Percentiles rank a stretch among this genome's conserved stretches.
phyloP scores from a whole-genome alignment of 2,797 vertebrate genomes.

The Pelochelys cantorii region DNA sequence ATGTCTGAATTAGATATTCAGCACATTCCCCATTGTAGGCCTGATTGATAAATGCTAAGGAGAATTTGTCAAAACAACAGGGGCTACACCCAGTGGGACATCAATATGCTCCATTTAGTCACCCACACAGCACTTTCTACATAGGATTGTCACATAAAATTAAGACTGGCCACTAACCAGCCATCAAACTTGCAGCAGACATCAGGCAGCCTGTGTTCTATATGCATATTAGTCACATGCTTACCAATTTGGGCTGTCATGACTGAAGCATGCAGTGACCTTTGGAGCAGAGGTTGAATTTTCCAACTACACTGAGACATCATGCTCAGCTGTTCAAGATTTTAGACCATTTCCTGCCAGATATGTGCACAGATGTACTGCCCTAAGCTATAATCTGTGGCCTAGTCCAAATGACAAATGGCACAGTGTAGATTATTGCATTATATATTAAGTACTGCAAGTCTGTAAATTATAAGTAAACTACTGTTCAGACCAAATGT shows the following conservation, averaged over 20 bases:
- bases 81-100: constrained; percentile 91
- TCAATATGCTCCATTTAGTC: constrained; percentile 96
- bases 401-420: constrained; percentile 96
- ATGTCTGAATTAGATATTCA: constrained; percentile 87
- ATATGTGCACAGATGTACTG: constrained; percentile 96
- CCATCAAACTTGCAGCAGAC: constrained; percentile 83
- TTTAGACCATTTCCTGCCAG: constrained; percentile 94
- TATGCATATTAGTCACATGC: constrained; percentile 85
- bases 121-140: constrained; percentile 86
- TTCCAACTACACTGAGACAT: constrained; percentile 81
- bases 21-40: constrained; percentile 84
- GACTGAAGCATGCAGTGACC: constrained; percentile 86
- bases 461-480: constrained; percentile 97
- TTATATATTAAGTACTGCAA: constrained; percentile 99
- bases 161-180: constrained; percentile 86
- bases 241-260: constrained; percentile 88
- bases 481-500: constrained; percentile 83
- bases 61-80: constrained; percentile 96
- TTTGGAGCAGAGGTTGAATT: constrained; percentile 90
- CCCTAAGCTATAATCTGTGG: constrained; percentile 98
- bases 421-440: constrained; percentile 94
- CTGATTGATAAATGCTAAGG: constrained; percentile 96
- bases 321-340: constrained; percentile 93
- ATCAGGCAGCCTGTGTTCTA: constrained; percentile 83
- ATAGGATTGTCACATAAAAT: constrained; percentile 86